phyloP scores from a whole-genome alignment of 2,797 vertebrate species.

The Helostoma temminkii region DNA sequence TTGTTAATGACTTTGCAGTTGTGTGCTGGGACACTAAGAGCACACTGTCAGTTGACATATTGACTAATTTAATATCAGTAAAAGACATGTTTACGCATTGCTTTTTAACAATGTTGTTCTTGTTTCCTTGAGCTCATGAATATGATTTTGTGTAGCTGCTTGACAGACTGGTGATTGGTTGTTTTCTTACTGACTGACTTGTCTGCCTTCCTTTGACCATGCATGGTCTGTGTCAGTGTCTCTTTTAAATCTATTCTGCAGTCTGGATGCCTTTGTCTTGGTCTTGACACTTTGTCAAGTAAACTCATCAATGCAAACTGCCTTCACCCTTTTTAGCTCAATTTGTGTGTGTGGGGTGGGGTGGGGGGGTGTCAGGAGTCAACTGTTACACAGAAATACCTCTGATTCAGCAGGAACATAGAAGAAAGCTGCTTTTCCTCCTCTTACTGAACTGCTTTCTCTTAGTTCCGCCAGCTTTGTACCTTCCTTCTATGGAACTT shows the following conservation, averaged over 20 bases:
- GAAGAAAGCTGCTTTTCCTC: constrained; percentile 14
- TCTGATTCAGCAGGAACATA: constrained; percentile 63
- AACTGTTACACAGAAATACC: constrained; percentile 51
- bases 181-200: constrained; percentile 29
- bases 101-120: not conserved
- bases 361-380: too few species aligned
- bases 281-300: constrained; percentile 32
- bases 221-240: constrained; percentile 22
- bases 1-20: too few species aligned
- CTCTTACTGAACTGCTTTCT: not conserved
- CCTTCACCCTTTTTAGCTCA: constrained; percentile 17
- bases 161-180: constrained; percentile 24
- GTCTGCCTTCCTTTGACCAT: not conserved
- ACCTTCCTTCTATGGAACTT: too few species aligned
- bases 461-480: not conserved
- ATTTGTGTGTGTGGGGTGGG: constrained; percentile 1
- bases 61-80: not conserved
- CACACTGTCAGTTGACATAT: too few species aligned
- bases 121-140: constrained; percentile 41
- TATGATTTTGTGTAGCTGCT: constrained; percentile 10
- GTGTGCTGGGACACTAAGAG: too few species aligned
- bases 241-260: not conserved
- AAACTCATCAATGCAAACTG: constrained; percentile 58
- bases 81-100: not conserved
- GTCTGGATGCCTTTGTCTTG: constrained; percentile 19